Conservation (phyloP, 53 echinoderm and acorn worm species). For the Zoroaster sp. region DNA sequence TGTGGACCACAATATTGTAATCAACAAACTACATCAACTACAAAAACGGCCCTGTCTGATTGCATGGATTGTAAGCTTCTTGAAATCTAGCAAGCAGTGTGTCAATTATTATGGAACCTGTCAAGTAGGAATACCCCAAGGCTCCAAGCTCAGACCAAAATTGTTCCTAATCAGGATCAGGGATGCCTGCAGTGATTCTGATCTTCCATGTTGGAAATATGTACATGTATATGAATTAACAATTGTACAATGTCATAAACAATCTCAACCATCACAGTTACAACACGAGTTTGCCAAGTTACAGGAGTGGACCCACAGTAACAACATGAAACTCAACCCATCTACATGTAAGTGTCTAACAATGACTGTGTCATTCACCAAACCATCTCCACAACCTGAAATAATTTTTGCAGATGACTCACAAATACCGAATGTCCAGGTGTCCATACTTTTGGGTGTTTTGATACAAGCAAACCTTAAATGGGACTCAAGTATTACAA, state of each 20-base stretch:
- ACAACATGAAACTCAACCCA: not conserved
- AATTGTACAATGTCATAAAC: not conserved
- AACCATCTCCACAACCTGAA: too few species aligned
- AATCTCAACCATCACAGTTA: not conserved
- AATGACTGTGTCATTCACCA: not conserved
- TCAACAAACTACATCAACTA: too few species aligned
- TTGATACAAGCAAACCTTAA: not conserved
- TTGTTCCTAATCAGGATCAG: too few species aligned
- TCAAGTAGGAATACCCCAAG: too few species aligned
- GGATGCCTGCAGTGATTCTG: not conserved
- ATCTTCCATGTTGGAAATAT: not conserved
- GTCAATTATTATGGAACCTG: too few species aligned
- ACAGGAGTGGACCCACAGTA: not conserved
- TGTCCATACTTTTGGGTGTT: not conserved
- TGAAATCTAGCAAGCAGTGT: not conserved
- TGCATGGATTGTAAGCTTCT: not conserved
- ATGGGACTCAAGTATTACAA: not conserved
- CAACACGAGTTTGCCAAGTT: not conserved
- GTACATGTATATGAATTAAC: not conserved
- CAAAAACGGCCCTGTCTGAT: not conserved
- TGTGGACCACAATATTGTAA: too few species aligned
- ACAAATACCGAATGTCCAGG: not conserved
- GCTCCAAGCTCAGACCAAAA: too few species aligned
- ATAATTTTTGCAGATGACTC: not conserved
- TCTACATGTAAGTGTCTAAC: not conserved